These are phyloP conservation scores for Blennius ocellaris DNA, from an alignment of 2,113 vertebrate species.

Conservation along the genomic window DNA sequence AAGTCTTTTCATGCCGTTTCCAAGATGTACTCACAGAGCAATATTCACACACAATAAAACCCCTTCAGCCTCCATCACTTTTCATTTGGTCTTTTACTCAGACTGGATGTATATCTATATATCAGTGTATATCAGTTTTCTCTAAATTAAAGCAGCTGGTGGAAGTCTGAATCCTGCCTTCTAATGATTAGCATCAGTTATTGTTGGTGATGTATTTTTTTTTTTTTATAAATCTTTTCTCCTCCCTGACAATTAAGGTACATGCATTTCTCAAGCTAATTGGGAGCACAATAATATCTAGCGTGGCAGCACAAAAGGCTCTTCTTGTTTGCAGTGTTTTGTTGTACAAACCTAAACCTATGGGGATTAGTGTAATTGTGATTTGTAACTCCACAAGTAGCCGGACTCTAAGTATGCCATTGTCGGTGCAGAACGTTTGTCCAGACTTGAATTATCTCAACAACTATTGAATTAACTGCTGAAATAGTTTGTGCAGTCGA, in stretches of 20 bases:
- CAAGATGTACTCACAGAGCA: neutral
- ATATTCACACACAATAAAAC: conserved; percentile 1
- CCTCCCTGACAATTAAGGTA: conserved; percentile 22
- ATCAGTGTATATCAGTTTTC: conserved; percentile 36
- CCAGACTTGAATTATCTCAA: neutral
- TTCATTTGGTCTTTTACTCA: conserved; percentile 17
- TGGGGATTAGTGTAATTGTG: conserved; percentile 4
- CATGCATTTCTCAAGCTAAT: conserved; percentile 33
- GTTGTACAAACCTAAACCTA: neutral
- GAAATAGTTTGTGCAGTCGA: neutral
- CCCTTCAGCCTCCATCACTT: neutral
- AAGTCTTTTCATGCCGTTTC: neutral
- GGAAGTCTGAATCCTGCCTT: conserved; percentile 17
- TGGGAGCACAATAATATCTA: neutral
- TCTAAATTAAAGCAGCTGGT: conserved; percentile 21
- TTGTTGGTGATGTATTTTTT: conserved; percentile 5
- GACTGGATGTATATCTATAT: conserved; percentile 9
- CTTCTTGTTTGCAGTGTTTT: neutral
- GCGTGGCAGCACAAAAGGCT: neutral
- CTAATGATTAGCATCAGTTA: conserved; percentile 21
- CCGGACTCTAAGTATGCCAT: neutral
- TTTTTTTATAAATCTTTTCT: conserved; percentile 13
- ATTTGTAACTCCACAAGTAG: neutral
- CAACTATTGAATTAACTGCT: neutral
- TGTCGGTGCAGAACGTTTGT: neutral